phyloP scores from a whole-genome alignment of 1,140 invertebrate genomes.

The Philopotamus ludificatus region DNA sequence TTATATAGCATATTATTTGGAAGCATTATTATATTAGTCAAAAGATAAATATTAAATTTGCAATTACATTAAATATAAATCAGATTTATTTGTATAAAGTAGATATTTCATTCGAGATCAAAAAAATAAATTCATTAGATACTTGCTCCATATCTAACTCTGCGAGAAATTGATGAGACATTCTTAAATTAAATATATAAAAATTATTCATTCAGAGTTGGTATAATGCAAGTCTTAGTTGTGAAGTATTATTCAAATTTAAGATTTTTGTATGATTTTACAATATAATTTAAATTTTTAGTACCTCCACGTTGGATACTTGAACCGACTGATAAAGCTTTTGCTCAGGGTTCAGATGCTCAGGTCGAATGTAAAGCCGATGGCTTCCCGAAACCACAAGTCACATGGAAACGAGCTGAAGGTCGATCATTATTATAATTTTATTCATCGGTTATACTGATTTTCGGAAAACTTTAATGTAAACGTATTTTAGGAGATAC shows the following conservation, averaged over 20 bases:
- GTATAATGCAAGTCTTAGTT: too few species aligned
- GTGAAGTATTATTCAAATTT: too few species aligned
- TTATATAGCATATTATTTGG: too few species aligned
- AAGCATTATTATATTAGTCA: too few species aligned
- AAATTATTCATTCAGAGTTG: background rate
- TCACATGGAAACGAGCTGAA: conserved; percentile 94
- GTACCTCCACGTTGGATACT: conserved; percentile 96
- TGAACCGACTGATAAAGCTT: conserved; percentile 92
- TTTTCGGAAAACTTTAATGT: conserved; percentile 5
- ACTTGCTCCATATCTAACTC: too few species aligned
- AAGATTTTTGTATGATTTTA: too few species aligned
- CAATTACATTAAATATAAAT: too few species aligned
- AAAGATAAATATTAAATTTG: too few species aligned
- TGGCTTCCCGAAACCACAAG: conserved; percentile 89
- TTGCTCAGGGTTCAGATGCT: conserved; percentile 89
- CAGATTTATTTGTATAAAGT: too few species aligned
- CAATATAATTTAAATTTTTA: conserved; percentile 52
- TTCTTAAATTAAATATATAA: background rate
- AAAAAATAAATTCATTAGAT: too few species aligned
- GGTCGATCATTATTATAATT: conserved; percentile 58
- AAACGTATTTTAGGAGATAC: conserved; percentile 66
- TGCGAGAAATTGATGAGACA: too few species aligned
- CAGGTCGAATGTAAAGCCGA: conserved; percentile 94
- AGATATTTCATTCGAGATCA: too few species aligned
- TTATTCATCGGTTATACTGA: background rate